These are phyloP conservation scores for Chloebia gouldiae DNA, from an alignment of 2,113 vertebrate genomes.

Conservation along the genomic window DNA sequence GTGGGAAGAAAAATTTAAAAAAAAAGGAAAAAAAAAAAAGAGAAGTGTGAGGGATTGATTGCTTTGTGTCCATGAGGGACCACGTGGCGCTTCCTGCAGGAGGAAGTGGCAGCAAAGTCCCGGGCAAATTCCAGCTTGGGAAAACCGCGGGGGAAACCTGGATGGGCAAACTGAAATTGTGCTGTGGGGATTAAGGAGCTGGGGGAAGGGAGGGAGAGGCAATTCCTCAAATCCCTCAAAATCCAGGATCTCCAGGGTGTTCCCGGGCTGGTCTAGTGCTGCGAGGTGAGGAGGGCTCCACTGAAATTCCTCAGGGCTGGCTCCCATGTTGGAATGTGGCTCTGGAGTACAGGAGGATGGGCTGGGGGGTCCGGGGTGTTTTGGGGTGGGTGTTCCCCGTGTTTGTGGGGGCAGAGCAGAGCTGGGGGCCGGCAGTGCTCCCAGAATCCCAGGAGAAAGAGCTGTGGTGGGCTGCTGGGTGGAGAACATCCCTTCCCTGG, in stretches of 20 bases:
- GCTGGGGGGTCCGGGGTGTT: background rate
- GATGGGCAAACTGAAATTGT: background rate
- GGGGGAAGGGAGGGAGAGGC: no score
- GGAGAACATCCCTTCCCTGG: background rate
- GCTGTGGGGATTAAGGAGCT: background rate
- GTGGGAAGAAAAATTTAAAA: rapidly evolving
- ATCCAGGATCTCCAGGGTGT: no score
- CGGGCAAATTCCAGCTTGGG: constrained; percentile 28
- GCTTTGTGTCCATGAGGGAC: background rate
- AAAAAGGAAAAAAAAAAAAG: background rate
- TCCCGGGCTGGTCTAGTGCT: no score
- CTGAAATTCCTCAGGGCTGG: background rate
- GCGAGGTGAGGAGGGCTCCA: background rate
- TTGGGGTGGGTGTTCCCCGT: background rate
- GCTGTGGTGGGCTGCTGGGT: background rate
- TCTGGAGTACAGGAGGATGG: rapidly evolving
- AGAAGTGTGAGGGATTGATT: background rate
- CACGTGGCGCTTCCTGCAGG: background rate
- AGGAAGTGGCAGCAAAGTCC: background rate
- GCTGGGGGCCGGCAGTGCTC: background rate
- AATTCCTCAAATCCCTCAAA: no score
- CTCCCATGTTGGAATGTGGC: background rate
- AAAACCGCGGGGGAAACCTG: background rate
- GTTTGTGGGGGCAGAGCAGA: rapidly evolving
- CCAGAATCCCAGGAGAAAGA: rapidly evolving